Evolutionary conservation across 1,140 invertebrate genomes (phyloP).

Genomic region (Coenobita brevimanus): DNA sequence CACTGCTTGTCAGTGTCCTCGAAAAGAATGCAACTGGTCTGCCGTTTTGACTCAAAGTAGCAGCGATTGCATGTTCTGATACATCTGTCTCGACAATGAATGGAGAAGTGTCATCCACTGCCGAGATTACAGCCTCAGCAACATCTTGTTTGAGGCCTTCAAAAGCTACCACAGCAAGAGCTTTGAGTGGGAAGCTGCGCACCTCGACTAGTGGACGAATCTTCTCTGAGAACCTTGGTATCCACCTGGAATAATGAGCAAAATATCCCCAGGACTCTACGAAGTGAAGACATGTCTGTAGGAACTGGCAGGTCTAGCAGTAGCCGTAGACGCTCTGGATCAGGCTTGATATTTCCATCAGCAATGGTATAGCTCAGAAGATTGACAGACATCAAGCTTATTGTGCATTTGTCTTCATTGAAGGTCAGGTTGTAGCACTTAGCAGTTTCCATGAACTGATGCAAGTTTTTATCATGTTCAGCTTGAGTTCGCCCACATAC

Average conservation of each 20-base stretch:
- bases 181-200: not conserved
- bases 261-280: conserved; percentile 18
- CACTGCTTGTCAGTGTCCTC: conserved; percentile 18
- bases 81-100: conserved; percentile 51
- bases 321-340: conserved; percentile 39
- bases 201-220: too few relatives aligned
- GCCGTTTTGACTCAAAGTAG: conserved; percentile 61
- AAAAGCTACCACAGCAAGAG: conserved; percentile 14
- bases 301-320: not conserved
- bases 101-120: not conserved
- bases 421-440: not conserved
- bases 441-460: too few relatives aligned
- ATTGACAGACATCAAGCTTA: not conserved
- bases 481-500: too few relatives aligned
- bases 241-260: not conserved
- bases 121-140: not conserved
- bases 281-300: conserved; percentile 4
- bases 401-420: conserved; percentile 15
- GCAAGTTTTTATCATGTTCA: too few relatives aligned
- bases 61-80: conserved; percentile 61
- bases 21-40: conserved; percentile 63
- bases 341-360: conserved; percentile 30
- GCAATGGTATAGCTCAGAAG: conserved; percentile 35
- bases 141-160: conserved; percentile 40
- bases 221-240: not conserved